Evolutionary conservation across 2,113 vertebrate species (phyloP).

Genomic region (Brachirus orientalis): DNA sequence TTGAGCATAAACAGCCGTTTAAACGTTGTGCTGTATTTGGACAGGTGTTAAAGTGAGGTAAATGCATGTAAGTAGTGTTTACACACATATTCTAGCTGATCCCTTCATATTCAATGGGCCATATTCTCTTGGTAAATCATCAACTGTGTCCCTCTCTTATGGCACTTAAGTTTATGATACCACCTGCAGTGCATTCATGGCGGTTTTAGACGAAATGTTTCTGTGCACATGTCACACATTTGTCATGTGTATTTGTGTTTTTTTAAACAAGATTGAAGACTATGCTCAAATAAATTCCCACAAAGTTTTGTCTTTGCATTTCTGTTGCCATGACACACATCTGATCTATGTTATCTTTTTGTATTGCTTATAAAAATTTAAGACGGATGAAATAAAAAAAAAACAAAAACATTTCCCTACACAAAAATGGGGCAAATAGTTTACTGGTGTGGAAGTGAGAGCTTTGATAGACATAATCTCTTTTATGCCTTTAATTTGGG

Average conservation of each 20-base stretch:
- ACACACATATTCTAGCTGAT: conserved; percentile 33
- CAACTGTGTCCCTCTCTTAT: conserved; percentile 10
- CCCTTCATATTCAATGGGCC: conserved; percentile 3
- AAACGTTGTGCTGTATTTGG: conserved; percentile 39
- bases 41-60: conserved; percentile 49
- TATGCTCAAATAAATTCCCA: conserved; percentile 14
- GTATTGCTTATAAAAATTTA: conserved; percentile 16
- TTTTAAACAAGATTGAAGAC: conserved; percentile 27
- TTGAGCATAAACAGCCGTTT: conserved; percentile 42
- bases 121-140: conserved; percentile 49
- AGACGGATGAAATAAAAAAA: conserved; percentile 21
- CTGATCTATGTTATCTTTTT: conserved; percentile 20
- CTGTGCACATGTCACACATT: too few relatives aligned
- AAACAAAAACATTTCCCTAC: conserved; percentile 1
- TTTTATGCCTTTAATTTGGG: conserved; percentile 63
- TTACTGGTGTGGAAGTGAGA: conserved; percentile 40
- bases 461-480: conserved; percentile 52
- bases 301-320: conserved; percentile 25
- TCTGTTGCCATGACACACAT: background rate
- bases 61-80: conserved; percentile 49
- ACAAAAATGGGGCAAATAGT: conserved; percentile 10
- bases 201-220: background rate
- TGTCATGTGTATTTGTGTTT: too few relatives aligned
- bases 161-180: background rate
- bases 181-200: conserved; percentile 6